phyloP scores from a whole-genome alignment of 1,140 invertebrate genomes.

The Cotesia vestalis region DNA sequence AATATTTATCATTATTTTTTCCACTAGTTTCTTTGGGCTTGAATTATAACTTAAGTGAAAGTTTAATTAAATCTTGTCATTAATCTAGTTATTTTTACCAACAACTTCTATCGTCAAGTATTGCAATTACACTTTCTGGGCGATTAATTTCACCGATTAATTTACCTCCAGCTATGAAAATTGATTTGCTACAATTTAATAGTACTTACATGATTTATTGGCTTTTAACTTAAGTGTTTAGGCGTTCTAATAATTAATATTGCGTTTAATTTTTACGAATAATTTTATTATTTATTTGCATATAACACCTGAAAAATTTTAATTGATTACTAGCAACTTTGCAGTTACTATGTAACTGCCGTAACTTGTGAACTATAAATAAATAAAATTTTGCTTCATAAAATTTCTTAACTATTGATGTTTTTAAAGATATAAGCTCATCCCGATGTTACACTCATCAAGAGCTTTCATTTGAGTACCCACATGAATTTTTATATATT shows the following conservation, averaged over 20 bases:
- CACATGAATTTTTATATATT: no score
- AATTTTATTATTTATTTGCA: no score
- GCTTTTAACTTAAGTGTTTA: background rate
- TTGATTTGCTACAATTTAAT: conserved; percentile 28
- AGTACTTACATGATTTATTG: background rate
- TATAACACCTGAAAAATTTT: no score
- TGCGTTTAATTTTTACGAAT: no score
- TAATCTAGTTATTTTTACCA: conserved; percentile 21
- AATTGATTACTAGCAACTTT: no score
- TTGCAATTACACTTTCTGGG: background rate
- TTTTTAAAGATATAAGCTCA: conserved; percentile 10
- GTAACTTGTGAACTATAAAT: no score
- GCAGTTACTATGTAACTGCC: no score
- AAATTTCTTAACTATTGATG: no score
- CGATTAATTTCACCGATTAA: background rate
- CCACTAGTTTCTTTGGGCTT: conserved; percentile 43
- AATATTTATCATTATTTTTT: background rate
- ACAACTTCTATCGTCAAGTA: background rate
- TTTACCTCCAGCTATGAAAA: conserved; percentile 13
- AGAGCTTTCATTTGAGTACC: no score
- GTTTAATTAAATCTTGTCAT: conserved; percentile 15
- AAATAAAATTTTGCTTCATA: no score
- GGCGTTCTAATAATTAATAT: no score
- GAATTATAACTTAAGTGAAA: conserved; percentile 50
- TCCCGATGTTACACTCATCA: no score